Base-by-base conservation (phyloP, 2,888 invertebrate species). In the Nasonovia ribisnigri region DNA sequence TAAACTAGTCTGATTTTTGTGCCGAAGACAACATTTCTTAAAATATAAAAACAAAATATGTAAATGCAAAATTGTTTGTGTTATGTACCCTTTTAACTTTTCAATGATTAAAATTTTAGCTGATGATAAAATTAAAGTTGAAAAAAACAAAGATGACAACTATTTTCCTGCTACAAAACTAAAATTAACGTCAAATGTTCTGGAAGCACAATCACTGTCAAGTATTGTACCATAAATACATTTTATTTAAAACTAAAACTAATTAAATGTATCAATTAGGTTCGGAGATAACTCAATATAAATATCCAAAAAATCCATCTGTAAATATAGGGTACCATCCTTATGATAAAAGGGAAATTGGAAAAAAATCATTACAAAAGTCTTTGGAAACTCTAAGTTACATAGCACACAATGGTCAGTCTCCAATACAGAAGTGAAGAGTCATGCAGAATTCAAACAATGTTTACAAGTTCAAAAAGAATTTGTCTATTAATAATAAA, bases 291-390 rank as follows among this genome's bases (percentile, higher is more conserved):
- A 46, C 4, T 26, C 29, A 48, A 60, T 90, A 86, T 48, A 90
- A 93, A 86, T 57, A 46, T 54, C 24, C 1, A 5, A 90, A 42
- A 10, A 46, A 60, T 46, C 57, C 36, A 42, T 0, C 11, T 13
- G 1, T n/a, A 1, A 36, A 43, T 2, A 42, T 42, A 11, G 43
- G 93, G 10, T 90, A 67, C 51, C 90, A 51, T 1, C 93, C 93
- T 5, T 93, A 93, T 43, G 46, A 46, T 46, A 11, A 93, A 90
- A 89, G 60, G 13, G 84, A 93, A 93, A 48, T 90, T 1, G 16
- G 51, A 10, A 90, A 86, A 89, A 29, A 67, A 36, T 42, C 48
- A 8, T 26, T 4, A 11, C 26, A n/a, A n/a, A 90, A 84, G 13
- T 48, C 54, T 16, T 46, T 84, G 1, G 48, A 86, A 42, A 11